Base-by-base conservation (phyloP, 2,113 vertebrate species). In the Sterrhoptilus dennistouni region DNA sequence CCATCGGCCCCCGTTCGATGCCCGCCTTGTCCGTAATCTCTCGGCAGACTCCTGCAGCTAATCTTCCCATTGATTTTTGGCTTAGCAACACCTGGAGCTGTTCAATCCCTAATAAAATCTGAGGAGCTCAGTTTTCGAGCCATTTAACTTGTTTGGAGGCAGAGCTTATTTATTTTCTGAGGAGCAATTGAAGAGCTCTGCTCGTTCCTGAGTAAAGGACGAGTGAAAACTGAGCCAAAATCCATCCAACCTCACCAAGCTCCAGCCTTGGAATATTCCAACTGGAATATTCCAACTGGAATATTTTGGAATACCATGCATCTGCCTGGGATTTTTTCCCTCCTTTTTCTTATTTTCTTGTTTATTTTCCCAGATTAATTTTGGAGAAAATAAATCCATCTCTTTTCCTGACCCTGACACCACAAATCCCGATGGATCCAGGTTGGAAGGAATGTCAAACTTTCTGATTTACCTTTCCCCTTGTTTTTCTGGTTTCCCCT, bases 51-150 rank as follows among this genome's bases (percentile, higher is more conserved):
- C n/a, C 27, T 36, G 29, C 35, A 85, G 81, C 77, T 84, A 23
- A 93, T 91, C 61, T 59, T 86, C 68, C 56, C 53, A 91, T 95
- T 90, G 92, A 97, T 94, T 91, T 87, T 87, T 40, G 88, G 61
- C 57, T 93, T 93, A 79, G 84, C 31, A 84, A 20, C 95, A 87
- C 87, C 87, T 81, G 70, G 52, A 87, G 77, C 77, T 82, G 11
- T 24, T 96, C 72, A 84, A 60, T 82, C 78, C 68, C 84, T 84
- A 54, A 84, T 71, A 59, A 91, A 89, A 91, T 59, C 87, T 36
- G 78, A 59, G 64, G 52, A 91, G 78, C 45, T 82, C 27, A 1
- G 14, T 63, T 91, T 87, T 82, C 5, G 8, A 78, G 87, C 36
- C 24, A 1, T 87, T 95, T 89, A 94, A 47, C 65, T 93, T 47